Evolutionary conservation across 1,140 invertebrate genomes (phyloP), one percentile per base, ranked within the genome.

Genomic region (Drosophila lacteicornis): DNA sequence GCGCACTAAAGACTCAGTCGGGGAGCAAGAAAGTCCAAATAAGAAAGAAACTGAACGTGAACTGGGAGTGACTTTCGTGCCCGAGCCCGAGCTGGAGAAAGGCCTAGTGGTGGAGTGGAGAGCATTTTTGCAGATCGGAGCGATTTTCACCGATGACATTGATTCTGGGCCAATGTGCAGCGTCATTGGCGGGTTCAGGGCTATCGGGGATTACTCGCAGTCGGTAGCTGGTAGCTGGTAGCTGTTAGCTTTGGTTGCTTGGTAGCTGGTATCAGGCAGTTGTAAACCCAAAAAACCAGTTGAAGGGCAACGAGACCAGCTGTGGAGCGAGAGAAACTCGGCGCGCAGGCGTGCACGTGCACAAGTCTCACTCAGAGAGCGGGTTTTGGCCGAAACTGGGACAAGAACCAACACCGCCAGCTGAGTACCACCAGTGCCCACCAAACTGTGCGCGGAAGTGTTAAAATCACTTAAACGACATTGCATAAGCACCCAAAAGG

Each of bases 61-160:
- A 33, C 46, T 53, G 53, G 74, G 75, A 73, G 45, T 75, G 77
- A 87, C 84, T 90, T 88, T 88, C 84, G 78, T 84, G 77, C 50
- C 45, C 25, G 12, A 27, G 77, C 50, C 45, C 25, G 12, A 27
- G n/a, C 67, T 71, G 76, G 83, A 87, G 83, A 87, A 87, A 87
- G 83, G 83, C 84, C 80, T 79, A 59, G 75, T 19, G 7, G 45
- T 42, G 50, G 30, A 8, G 50, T 36, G 30, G 17, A 67, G 61
- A 27, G 74, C 57, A 46, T 60, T 63, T 75, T 78, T 80, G 53
- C 53, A 56, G 17, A 17, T 55, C 38, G 71, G 38, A 50, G 19
- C 40, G 60, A 60, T 69, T 85, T 88, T 90, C 85, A 84, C 79
- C 49, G 50, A 9, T 75, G 76, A 79, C 76, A 79, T 79, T 79